Conservation (phyloP, 1,140 invertebrate species). For the Leptinotarsa texana region DNA sequence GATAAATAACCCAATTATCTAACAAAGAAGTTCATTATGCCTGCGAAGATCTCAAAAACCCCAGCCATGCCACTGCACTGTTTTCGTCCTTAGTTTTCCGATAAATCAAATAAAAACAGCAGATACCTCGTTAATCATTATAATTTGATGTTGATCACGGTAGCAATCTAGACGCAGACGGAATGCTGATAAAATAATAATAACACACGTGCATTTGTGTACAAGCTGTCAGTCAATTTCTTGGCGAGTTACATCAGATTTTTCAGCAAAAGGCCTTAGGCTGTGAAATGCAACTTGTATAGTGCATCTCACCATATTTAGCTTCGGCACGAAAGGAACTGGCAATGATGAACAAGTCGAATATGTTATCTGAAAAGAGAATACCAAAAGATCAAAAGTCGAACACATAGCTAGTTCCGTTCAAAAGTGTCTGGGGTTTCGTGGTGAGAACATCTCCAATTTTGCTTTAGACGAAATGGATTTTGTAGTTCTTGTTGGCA, state of each 20-base stretch:
- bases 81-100: too few relatives aligned
- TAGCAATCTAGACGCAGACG: slow-evolving; percentile 7
- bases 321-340: not conserved
- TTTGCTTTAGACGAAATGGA: not conserved
- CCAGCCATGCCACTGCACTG: too few relatives aligned
- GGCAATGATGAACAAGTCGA: slow-evolving; percentile 28
- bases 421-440: slow-evolving; percentile 34
- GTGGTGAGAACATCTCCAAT: slow-evolving; percentile 26
- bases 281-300: slow-evolving; percentile 41
- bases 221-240: slow-evolving; percentile 38
- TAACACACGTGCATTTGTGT: slow-evolving; percentile 37
- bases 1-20: too few relatives aligned
- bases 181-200: slow-evolving; percentile 10
- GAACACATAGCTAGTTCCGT: slow-evolving; percentile 28
- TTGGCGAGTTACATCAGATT: slow-evolving; percentile 37
- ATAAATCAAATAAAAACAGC: too few relatives aligned
- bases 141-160: slow-evolving; percentile 11
- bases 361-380: slow-evolving; percentile 32
- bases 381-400: slow-evolving; percentile 25
- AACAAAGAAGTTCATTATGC: too few relatives aligned
- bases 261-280: slow-evolving; percentile 30
- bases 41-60: too few relatives aligned
- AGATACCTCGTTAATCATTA: slow-evolving; percentile 5
- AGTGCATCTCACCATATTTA: slow-evolving; percentile 32
- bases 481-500: not conserved